Conservation (phyloP, 2,888 invertebrate genomes). For the Mycalesis mineus region DNA sequence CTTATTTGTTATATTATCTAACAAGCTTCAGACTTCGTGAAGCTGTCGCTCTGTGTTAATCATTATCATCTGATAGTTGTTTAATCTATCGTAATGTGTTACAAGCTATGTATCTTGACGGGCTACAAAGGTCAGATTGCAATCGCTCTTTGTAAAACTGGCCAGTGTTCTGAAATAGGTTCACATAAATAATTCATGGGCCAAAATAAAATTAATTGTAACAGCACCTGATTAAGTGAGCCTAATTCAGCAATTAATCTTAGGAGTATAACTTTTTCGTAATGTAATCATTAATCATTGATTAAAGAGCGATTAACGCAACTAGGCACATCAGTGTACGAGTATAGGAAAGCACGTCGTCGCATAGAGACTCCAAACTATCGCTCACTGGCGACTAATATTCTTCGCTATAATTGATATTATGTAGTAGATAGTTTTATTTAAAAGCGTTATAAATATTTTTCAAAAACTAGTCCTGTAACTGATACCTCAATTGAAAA, state of each 20-base stretch:
- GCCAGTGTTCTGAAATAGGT: conserved; percentile 3
- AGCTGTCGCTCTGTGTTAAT: conserved; percentile 13
- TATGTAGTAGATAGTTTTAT: no score
- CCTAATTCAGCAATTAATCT: neutral
- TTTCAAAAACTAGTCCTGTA: no score
- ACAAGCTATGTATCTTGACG: conserved; percentile 16
- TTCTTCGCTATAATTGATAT: no score
- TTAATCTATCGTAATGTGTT: conserved; percentile 22
- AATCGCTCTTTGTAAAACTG: conserved; percentile 6
- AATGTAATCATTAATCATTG: neutral
- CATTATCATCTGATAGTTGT: conserved; percentile 15
- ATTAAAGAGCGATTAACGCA: neutral
- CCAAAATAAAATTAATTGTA: neutral
- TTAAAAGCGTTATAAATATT: no score
- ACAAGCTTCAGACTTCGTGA: neutral
- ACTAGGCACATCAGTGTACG: no score
- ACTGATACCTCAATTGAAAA: no score
- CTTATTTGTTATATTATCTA: neutral
- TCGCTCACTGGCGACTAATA: no score
- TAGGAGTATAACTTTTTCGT: neutral
- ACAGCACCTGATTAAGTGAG: neutral
- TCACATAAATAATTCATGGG: neutral
- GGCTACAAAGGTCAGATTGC: conserved; percentile 22
- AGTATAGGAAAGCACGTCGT: no score
- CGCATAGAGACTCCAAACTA: no score